These are phyloP conservation scores for Agapornis canus DNA, from an alignment of 2,797 vertebrate species.

Conservation along the genomic window DNA sequence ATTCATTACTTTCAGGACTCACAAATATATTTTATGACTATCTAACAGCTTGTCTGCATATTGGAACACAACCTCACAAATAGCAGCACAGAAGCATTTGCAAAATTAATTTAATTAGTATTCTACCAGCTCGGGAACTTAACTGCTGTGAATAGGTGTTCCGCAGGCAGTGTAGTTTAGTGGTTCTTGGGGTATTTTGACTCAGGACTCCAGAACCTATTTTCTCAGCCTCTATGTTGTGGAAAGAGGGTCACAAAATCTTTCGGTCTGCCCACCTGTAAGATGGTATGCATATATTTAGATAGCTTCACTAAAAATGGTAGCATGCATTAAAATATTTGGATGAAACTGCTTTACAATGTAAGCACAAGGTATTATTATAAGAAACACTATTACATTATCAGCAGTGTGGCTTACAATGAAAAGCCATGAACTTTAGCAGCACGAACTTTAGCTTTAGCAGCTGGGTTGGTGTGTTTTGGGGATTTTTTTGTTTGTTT, in stretches of 20 bases:
- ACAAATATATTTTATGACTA: slow-evolving; percentile 61
- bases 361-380: not conserved
- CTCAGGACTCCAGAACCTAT: not conserved
- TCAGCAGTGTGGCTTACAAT: not conserved
- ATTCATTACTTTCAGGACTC: slow-evolving; percentile 50
- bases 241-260: not conserved
- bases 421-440: not conserved
- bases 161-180: slow-evolving; percentile 41
- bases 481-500: not conserved
- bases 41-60: slow-evolving; percentile 62
- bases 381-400: slow-evolving; percentile 25
- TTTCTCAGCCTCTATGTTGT: not conserved
- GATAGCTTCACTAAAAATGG: slow-evolving; percentile 6
- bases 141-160: slow-evolving; percentile 60
- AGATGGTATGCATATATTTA: not conserved
- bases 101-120: slow-evolving; percentile 64
- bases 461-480: not conserved
- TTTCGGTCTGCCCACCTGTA: slow-evolving; percentile 18
- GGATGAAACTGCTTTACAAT: slow-evolving; percentile 9
- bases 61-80: slow-evolving; percentile 53
- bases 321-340: slow-evolving; percentile 11
- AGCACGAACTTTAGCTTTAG: not conserved
- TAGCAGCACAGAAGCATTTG: slow-evolving; percentile 20
- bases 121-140: slow-evolving; percentile 41
- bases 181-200: slow-evolving; percentile 8